Evolutionary conservation across 2,888 invertebrate genomes (phyloP), one percentile per base, ranked within the genome.

Genomic region (Tupiocoris notatus): DNA sequence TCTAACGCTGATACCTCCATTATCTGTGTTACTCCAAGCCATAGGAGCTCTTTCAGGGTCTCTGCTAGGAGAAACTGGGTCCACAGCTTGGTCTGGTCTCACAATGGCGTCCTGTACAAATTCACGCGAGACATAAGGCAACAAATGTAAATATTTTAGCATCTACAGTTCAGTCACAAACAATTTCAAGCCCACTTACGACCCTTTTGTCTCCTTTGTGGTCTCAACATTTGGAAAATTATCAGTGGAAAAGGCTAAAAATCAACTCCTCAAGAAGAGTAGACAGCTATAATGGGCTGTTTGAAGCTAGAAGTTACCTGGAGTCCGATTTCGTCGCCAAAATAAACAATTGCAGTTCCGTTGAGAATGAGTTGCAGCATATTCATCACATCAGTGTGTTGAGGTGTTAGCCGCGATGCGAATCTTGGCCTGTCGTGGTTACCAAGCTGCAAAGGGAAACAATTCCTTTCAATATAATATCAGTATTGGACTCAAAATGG

Each of bases 261-360:
- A 54, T 54, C 12, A 12, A 7, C 59, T 59, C 3, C 16, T n/a
- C 2, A 59, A 59, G 9, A 54, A 54, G 12, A 1, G n/a, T 6
- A 57, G 57, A 2, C 63, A 63, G n/a, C n/a, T n/a, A n/a, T n/a
- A n/a, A n/a, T n/a, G n/a, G n/a, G n/a, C n/a, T n/a, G n/a, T n/a
- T n/a, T n/a, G n/a, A n/a, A n/a, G n/a, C n/a, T n/a, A n/a, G n/a
- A 23, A 65, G 1, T 39, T 63, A 73, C 73, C 73, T 61, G 86
- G 91, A 94, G 91, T 6, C 91, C 94, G 73, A 95, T 87, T 83
- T 95, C 94, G 82, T 95, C 94, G 0, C 94, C 94, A 81, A 94
- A 92, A 84, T 94, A 94, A 0, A 91, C 90, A 16, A 93, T 87
- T 0, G 91, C 87, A 0, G 91, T 89, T 54, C 94, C 94, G 0